A percentile compares a stretch with the other conserved stretches of the same genome.
Conservation (phyloP, 2,797 vertebrate genomes). For the Borostomias antarcticus region DNA sequence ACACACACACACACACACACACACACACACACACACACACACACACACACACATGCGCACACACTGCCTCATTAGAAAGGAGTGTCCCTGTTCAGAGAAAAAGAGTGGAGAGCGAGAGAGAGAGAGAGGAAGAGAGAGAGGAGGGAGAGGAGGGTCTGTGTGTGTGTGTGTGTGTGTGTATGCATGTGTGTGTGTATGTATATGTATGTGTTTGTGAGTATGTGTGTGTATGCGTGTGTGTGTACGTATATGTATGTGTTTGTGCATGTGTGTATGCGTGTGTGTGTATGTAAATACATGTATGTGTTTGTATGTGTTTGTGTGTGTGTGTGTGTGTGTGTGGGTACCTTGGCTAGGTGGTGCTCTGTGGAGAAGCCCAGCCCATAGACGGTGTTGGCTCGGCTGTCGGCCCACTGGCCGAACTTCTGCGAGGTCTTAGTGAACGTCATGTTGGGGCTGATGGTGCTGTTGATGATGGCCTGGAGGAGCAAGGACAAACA, state of each 20-base stretch:
- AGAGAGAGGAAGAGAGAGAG: slow-evolving; percentile 20
- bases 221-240: no score
- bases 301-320: no score
- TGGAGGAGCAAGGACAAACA: slow-evolving; percentile 45
- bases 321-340: no score
- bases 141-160: no score
- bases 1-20: slow-evolving; percentile 13
- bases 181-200: no score
- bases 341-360: slow-evolving; percentile 87
- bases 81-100: no score
- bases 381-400: slow-evolving; percentile 97
- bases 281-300: no score
- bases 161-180: no score
- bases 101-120: slow-evolving; percentile 24
- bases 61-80: slow-evolving; percentile 42
- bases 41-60: no score
- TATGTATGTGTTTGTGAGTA: no score
- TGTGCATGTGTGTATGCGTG: slow-evolving; percentile 2
- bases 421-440: slow-evolving; percentile 99
- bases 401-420: slow-evolving; percentile 98
- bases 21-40: slow-evolving; percentile 8
- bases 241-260: not conserved
- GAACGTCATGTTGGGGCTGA: slow-evolving; percentile 99
- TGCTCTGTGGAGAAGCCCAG: slow-evolving; percentile 98
- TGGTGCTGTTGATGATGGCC: slow-evolving; percentile 99